phyloP scores from a whole-genome alignment of 2,113 vertebrate genomes.

The Megaleporinus macrocephalus region DNA sequence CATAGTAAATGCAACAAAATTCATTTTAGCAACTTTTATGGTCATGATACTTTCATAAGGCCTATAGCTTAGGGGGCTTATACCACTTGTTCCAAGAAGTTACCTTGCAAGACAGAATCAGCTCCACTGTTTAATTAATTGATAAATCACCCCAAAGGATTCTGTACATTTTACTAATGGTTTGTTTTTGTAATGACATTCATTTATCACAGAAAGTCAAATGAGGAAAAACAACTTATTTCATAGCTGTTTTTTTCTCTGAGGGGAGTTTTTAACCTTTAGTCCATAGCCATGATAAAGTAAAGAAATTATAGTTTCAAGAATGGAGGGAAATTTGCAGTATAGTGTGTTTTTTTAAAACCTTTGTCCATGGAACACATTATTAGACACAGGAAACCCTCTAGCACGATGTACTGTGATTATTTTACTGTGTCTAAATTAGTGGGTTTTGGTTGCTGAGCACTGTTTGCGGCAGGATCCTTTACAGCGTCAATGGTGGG shows the following conservation, averaged over 20 bases:
- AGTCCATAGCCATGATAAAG: neutral
- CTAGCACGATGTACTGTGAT: neutral
- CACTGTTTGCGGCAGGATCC: neutral
- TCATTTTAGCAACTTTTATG: no score
- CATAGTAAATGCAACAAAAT: no score
- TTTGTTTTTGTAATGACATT: no score
- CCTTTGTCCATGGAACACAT: neutral
- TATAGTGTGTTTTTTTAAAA: no score
- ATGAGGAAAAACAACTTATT: neutral
- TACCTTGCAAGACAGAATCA: no score
- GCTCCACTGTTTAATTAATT: no score
- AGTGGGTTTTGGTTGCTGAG: neutral
- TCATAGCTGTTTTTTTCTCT: neutral
- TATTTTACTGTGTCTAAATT: neutral
- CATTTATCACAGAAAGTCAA: neutral
- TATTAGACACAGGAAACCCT: neutral
- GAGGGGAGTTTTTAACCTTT: neutral
- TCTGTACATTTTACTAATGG: no score
- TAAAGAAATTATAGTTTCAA: neutral
- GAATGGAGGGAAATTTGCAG: no score
- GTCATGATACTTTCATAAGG: no score
- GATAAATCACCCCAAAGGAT: no score
- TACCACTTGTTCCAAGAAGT: no score
- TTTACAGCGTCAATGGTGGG: neutral
- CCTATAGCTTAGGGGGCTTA: no score